Conservation (phyloP, 2,888 invertebrate species). For the Pseudolycoriella hygida region DNA sequence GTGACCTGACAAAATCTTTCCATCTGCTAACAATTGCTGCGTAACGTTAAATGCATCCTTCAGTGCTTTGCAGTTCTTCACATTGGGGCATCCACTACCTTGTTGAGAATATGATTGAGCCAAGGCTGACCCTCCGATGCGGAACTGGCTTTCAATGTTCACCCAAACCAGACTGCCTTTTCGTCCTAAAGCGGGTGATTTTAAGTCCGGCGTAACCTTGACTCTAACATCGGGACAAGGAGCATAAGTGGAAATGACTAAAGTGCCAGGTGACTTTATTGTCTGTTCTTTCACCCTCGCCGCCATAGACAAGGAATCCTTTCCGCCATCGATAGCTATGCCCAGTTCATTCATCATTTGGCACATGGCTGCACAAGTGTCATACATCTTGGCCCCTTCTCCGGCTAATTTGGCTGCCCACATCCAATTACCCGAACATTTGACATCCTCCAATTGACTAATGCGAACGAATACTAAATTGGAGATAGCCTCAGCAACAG, state of each 20-base stretch:
- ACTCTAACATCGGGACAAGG: slow-evolving; percentile 80
- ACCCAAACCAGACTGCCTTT: slow-evolving; percentile 57
- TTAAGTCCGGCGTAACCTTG: slow-evolving; percentile 81
- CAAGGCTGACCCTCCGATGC: slow-evolving; percentile 82
- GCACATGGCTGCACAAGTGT: slow-evolving; percentile 81
- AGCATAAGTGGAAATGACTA: slow-evolving; percentile 93
- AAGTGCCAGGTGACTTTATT: slow-evolving; percentile 67
- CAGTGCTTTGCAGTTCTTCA: slow-evolving; percentile 50
- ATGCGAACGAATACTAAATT: slow-evolving; percentile 70
- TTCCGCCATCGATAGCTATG: slow-evolving; percentile 89
- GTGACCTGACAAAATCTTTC: slow-evolving; percentile 54
- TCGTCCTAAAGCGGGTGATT: slow-evolving; percentile 40
- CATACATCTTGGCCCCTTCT: slow-evolving; percentile 75
- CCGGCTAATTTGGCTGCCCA: slow-evolving; percentile 93
- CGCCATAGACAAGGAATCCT: slow-evolving; percentile 95
- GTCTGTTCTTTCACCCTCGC: slow-evolving; percentile 57
- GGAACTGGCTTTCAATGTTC: slow-evolving; percentile 54
- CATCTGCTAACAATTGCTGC: slow-evolving; percentile 57
- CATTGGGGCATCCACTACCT: slow-evolving; percentile 63
- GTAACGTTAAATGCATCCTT: slow-evolving; percentile 64
- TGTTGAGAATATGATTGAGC: slow-evolving; percentile 81
- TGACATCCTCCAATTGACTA: slow-evolving; percentile 61
- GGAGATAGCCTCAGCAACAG: slow-evolving; percentile 84
- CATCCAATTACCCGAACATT: slow-evolving; percentile 99
- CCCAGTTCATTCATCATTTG: slow-evolving; percentile 60